phyloP scores from a whole-genome alignment of 2,888 invertebrate genomes.

The Eupsilia transversa region DNA sequence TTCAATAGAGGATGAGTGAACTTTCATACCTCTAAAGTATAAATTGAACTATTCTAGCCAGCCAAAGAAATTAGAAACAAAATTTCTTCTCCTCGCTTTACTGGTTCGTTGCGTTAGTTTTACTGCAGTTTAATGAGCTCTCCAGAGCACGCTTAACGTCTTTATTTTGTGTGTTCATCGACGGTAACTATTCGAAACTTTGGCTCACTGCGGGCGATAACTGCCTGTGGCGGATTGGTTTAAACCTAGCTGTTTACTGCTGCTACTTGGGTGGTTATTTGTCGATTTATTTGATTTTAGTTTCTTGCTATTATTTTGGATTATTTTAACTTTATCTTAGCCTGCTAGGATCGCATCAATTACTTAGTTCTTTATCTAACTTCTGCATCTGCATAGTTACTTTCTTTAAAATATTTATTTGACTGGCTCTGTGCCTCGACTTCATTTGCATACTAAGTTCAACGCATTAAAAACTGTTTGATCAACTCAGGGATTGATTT shows the following conservation, averaged over 20 bases:
- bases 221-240: constrained; percentile 34
- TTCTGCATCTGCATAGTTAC: not conserved
- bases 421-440: not conserved
- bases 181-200: constrained; percentile 29
- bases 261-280: constrained; percentile 14
- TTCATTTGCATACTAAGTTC: not conserved
- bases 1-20: too few relatives aligned
- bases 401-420: not conserved
- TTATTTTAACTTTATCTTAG: not conserved
- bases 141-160: constrained; percentile 4
- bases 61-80: not conserved
- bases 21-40: too few relatives aligned
- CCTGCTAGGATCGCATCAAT: not conserved
- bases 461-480: not conserved
- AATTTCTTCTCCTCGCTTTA: not conserved
- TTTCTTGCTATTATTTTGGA: not conserved
- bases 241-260: constrained; percentile 3
- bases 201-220: constrained; percentile 19
- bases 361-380: not conserved
- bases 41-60: not conserved
- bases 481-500: not conserved
- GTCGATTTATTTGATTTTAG: constrained; percentile 15
- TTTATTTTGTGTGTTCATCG: constrained; percentile 33
- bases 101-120: constrained; percentile 39
- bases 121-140: constrained; percentile 45